Evolutionary conservation across 1,140 invertebrate genomes (phyloP), one percentile per base, ranked within the genome.

Genomic region (Scaptomyza pallida): DNA sequence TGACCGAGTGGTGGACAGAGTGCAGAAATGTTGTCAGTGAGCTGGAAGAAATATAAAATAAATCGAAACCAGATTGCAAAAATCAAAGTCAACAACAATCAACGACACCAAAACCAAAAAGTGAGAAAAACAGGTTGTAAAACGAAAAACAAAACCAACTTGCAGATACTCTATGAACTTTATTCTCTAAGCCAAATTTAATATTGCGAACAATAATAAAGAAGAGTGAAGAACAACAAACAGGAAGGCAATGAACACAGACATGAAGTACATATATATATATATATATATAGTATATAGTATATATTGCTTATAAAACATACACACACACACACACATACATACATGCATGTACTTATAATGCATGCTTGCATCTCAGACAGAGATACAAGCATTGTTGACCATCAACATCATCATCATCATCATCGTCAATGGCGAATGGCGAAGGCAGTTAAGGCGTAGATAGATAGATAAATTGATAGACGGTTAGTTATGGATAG

Each of bases 31-130:
- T 30, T 81, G 82, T 60, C 82, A 88, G 67, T 86, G 78, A 88
- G 75, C 74, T 86, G 82, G 74, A 86, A 86, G 71, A 78, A 67
- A 77, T 88, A 54, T 52, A 75, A 75, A 86, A 86, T 81, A 88
- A 78, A 82, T 86, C 82, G 75, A 78, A 82, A 78, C 48, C 78
- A 88, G 74, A 88, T 85, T 80, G 74, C 82, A 75, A 86, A 85
- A 85, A 86, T 86, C 82, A 88, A 86, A 82, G 82, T 82, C 82
- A 86, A 88, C 82, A 86, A 65, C 82, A 86, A 86, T 85, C 82
- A 88, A 86, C 65, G n/a, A 50, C 37, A n/a, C 48, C 23, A 26
- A 67, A 67, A 57, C 35, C 41, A 51, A 67, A 45, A 9, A 64
- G 41, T 26, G 78, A 5, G 4, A 6, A 0, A 30, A 30, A 6